phyloP scores from a whole-genome alignment of 1,140 invertebrate genomes.

The Manduca sexta region DNA sequence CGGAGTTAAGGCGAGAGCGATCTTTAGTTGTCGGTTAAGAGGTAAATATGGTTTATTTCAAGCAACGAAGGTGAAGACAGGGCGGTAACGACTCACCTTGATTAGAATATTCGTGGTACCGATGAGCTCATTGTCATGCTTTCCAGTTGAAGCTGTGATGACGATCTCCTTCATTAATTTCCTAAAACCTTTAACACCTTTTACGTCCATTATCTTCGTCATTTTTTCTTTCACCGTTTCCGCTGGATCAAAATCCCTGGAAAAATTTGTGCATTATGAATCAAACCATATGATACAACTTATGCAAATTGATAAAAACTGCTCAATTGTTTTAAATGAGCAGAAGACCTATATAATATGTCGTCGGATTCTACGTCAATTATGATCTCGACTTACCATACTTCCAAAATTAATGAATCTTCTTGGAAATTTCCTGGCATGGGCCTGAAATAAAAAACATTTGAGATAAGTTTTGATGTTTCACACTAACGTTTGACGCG shows the following conservation, averaged over 20 bases:
- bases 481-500: too few relatives aligned
- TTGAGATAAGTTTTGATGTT: too few relatives aligned
- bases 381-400: conserved; percentile 75
- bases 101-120: conserved; percentile 89
- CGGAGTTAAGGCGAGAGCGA: too few relatives aligned
- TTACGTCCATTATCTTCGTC: conserved; percentile 87
- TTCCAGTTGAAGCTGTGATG: conserved; percentile 92
- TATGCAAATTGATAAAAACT: background rate
- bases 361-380: too few relatives aligned
- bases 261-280: conserved; percentile 14
- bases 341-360: too few relatives aligned
- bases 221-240: conserved; percentile 91
- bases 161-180: conserved; percentile 97
- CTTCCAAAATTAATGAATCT: conserved; percentile 80
- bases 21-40: too few relatives aligned
- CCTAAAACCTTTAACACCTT: conserved; percentile 86
- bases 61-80: conserved; percentile 2
- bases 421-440: conserved; percentile 76
- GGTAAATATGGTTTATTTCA: background rate
- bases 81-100: conserved; percentile 75
- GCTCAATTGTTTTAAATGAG: too few relatives aligned
- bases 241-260: conserved; percentile 91
- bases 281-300: background rate
- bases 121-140: conserved; percentile 96
- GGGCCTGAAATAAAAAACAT: conserved; percentile 71